Evolutionary conservation across 2,113 vertebrate species (phyloP).

Genomic region (Scopus umbretta): DNA sequence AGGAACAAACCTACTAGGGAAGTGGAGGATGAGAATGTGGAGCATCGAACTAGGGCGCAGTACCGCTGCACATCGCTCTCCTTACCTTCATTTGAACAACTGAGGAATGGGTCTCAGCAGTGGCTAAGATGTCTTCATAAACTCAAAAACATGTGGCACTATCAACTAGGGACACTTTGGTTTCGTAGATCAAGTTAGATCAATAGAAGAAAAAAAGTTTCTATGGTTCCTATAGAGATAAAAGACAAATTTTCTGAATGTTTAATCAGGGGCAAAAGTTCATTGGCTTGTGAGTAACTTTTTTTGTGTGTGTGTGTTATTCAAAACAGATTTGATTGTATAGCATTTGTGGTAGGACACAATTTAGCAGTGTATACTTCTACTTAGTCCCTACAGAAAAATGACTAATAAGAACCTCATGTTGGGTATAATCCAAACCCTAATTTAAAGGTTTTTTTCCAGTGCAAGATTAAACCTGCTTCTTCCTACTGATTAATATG

Average conservation of each 20-base stretch:
- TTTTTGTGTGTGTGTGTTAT: too few relatives aligned
- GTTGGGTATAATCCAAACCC: slow-evolving; percentile 7
- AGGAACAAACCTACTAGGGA: not conserved
- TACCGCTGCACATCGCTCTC: not conserved
- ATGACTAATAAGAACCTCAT: slow-evolving; percentile 5
- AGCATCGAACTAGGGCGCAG: not conserved
- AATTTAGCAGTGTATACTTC: not conserved
- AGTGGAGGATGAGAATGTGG: not conserved
- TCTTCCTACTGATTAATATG: slow-evolving; percentile 4
- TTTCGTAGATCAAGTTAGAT: not conserved
- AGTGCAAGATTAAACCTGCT: slow-evolving; percentile 8
- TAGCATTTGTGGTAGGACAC: not conserved
- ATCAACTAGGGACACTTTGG: not conserved
- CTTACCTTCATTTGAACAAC: not conserved
- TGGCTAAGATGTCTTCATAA: not conserved
- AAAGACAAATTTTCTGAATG: not conserved
- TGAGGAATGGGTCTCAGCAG: not conserved
- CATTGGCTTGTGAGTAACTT: not conserved
- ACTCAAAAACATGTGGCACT: not conserved
- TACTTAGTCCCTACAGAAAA: not conserved
- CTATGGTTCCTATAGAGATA: not conserved
- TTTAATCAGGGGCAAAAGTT: not conserved
- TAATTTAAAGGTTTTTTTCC: slow-evolving; percentile 15
- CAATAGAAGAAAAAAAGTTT: not conserved
- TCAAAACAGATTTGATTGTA: not conserved